Conservation (phyloP, 2,113 vertebrate species). For the Gorilla gorilla region DNA sequence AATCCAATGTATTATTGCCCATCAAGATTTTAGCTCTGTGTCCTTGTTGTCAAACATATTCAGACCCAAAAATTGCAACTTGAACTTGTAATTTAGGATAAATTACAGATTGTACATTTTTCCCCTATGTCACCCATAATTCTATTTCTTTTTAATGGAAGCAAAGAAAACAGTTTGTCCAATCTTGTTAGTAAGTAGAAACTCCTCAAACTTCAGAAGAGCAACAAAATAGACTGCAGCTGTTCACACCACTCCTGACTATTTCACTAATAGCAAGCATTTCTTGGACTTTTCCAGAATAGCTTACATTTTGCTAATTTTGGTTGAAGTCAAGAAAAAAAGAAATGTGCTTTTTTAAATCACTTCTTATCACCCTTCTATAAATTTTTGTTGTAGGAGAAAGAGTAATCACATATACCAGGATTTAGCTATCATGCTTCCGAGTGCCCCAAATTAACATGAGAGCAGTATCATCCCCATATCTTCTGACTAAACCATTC, state of each 20-base stretch:
- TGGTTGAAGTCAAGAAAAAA: not conserved
- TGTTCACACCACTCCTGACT: not conserved
- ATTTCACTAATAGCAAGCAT: not conserved
- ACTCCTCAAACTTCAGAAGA: not conserved
- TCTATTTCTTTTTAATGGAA: conserved; percentile 1
- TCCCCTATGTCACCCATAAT: not conserved
- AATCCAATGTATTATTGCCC: not conserved
- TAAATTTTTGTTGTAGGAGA: not conserved
- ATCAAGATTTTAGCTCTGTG: not conserved
- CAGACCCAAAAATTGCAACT: not conserved
- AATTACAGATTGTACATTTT: not conserved
- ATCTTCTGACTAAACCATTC: not conserved
- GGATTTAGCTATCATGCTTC: not conserved
- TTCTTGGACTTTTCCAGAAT: not conserved
- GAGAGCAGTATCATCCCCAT: not conserved
- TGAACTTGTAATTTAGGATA: not conserved
- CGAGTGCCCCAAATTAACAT: not conserved
- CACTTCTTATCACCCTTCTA: not conserved
- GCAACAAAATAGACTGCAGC: not conserved
- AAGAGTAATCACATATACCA: not conserved
- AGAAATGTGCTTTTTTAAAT: not conserved
- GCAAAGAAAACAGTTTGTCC: not conserved
- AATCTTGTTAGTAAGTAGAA: not conserved
- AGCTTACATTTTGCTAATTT: not conserved
- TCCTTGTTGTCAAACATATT: not conserved